Conservation (phyloP, 1,140 invertebrate genomes). For the Metaphire vulgaris region DNA sequence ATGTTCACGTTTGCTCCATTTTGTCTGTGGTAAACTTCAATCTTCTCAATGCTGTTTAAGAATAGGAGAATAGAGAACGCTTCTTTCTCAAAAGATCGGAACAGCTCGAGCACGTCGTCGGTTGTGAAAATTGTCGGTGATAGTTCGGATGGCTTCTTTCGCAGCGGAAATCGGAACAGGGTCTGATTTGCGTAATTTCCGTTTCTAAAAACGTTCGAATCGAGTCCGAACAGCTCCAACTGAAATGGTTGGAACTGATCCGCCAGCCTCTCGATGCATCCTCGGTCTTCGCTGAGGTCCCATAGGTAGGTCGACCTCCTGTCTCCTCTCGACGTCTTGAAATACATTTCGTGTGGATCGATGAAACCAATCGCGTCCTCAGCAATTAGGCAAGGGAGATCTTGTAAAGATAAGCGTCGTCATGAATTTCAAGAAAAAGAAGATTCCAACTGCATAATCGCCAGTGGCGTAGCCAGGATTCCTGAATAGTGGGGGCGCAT, state of each 20-base stretch:
- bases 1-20: not conserved
- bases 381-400: conserved; percentile 38
- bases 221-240: conserved; percentile 1
- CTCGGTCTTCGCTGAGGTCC: not conserved
- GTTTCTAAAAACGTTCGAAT: not conserved
- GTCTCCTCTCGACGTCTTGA: not conserved
- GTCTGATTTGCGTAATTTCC: conserved; percentile 10
- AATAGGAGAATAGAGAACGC: not conserved
- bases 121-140: not conserved
- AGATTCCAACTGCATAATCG: too few relatives aligned
- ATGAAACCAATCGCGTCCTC: conserved; percentile 36
- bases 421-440: too few relatives aligned
- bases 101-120: conserved; percentile 2
- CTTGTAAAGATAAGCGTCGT: conserved; percentile 30
- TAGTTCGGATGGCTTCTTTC: conserved; percentile 14
- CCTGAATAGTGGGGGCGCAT: too few relatives aligned
- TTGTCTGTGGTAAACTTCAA: conserved; percentile 10
- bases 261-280: not conserved
- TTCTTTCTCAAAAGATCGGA: conserved; percentile 17
- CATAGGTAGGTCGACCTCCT: conserved; percentile 10
- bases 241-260: conserved; percentile 18
- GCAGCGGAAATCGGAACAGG: conserved; percentile 23
- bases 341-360: conserved; percentile 35
- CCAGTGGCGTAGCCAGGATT: too few relatives aligned
- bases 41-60: conserved; percentile 11